phyloP scores from a whole-genome alignment of 2,888 invertebrate genomes.

The Theretra japonica region DNA sequence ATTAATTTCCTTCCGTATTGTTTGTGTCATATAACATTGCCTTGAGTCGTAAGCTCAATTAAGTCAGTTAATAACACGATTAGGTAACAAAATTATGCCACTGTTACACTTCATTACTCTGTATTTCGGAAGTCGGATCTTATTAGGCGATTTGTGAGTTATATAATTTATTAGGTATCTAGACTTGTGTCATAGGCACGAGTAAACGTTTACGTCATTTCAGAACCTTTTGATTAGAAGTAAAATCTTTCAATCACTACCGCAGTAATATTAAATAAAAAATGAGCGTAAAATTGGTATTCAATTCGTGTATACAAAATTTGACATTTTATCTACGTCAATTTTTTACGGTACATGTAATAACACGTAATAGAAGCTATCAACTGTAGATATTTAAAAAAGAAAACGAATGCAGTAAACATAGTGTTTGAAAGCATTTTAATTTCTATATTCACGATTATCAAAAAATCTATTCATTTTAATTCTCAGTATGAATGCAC shows the following conservation, averaged over 20 bases:
- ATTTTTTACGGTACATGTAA: neutral
- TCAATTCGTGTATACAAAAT: neutral
- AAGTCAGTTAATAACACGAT: constrained; percentile 31
- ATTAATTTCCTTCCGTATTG: constrained; percentile 26
- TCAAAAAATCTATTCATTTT: neutral
- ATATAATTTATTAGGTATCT: constrained; percentile 7
- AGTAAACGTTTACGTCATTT: neutral
- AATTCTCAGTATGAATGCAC: neutral
- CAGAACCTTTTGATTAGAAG: neutral
- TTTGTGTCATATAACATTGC: constrained; percentile 7
- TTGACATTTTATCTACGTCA: neutral
- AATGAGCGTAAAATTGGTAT: neutral
- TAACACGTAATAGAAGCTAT: neutral
- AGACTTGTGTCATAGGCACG: neutral
- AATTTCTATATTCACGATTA: neutral
- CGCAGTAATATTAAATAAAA: too few species aligned
- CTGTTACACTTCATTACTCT: constrained; percentile 35
- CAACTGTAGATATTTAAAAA: neutral
- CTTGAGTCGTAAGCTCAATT: constrained; percentile 12
- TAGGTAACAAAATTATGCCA: constrained; percentile 41
- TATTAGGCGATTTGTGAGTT: constrained; percentile 28
- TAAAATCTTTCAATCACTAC: neutral
- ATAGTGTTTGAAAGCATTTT: neutral
- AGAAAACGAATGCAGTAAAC: neutral
- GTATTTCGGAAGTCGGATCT: constrained; percentile 39